Conservation (phyloP, 2,888 invertebrate species). For the Tolmerus cingulatus region DNA sequence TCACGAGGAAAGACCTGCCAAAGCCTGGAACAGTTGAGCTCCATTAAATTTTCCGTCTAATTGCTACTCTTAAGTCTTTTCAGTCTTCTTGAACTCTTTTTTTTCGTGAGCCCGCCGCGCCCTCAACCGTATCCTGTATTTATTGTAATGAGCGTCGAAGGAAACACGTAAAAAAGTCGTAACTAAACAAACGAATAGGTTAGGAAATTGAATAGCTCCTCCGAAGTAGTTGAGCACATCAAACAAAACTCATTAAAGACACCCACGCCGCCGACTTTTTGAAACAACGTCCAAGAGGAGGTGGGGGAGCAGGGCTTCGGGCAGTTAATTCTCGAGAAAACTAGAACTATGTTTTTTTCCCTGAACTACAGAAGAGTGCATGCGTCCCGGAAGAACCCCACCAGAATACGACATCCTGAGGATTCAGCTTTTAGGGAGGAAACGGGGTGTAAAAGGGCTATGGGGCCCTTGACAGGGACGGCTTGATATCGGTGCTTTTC, state of each 20-base stretch:
- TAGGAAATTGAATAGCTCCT: slow-evolving; percentile 33
- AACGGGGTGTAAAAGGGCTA: background rate
- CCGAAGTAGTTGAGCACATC: background rate
- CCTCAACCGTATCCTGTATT: background rate
- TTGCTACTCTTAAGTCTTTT: slow-evolving; percentile 9
- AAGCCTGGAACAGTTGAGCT: slow-evolving; percentile 1
- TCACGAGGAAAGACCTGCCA: background rate
- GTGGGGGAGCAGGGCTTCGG: background rate
- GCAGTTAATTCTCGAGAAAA: background rate
- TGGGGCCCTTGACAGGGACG: background rate
- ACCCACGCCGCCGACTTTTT: background rate
- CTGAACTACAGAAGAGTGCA: background rate
- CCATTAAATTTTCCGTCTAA: slow-evolving; percentile 34
- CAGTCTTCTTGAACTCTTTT: background rate
- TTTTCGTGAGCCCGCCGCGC: background rate
- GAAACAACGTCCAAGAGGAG: background rate
- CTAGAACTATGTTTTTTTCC: background rate
- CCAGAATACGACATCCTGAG: background rate
- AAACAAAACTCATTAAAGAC: slow-evolving; percentile 39
- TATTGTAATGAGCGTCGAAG: slow-evolving; percentile 8
- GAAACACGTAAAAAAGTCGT: slow-evolving; percentile 26
- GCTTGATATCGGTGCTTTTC: background rate
- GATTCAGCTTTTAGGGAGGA: background rate
- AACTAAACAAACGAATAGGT: slow-evolving; percentile 11
- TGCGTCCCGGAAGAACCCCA: background rate